Base-by-base conservation (phyloP, 2,888 invertebrate species). In the Listrodromus nycthemerus region DNA sequence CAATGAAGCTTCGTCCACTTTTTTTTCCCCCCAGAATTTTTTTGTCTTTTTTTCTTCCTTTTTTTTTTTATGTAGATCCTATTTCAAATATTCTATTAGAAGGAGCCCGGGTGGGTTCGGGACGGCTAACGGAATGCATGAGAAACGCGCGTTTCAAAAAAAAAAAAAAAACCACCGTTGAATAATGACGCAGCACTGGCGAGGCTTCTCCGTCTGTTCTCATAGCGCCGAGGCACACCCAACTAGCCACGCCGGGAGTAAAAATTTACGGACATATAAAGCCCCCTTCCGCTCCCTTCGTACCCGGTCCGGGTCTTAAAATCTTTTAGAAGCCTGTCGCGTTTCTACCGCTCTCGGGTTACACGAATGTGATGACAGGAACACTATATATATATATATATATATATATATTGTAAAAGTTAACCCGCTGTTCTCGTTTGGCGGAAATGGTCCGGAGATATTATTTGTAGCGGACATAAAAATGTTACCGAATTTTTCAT, bases 251-350 rank as follows among this genome's bases (percentile, higher is more conserved):
- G 73, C 27, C 61, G 58, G 45, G 73, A 73, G 73, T 73, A 58
- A 73, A 73, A 73, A 73, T 73, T 73, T 73, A 73, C 73, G 61
- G 73, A 73, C 73, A 45, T 37, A 61, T 73, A 73, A 73, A 61
- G 73, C 61, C 41, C 41, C 41, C 58, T 58, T 58, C 37, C 58
- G 71, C 55, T 61, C 27, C 58, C 41, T 73, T 58, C 37, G 45
- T 58, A n/a, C 73, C 73, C 58, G 45, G 73, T 61, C 58, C 61
- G 61, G 61, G 73, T 61, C 58, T 73, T 73, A 73, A 73, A 73
- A 73, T 73, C 58, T 73, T 73, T 73, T 61, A 73, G 45, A 45
- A 61, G 73, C 73, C 73, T 61, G 73, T 41, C 58, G 45, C 58
- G 58, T 73, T 71, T 73, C 58, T 45, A 73, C 73, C n/a, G 45